Evolutionary conservation across 2,888 invertebrate species (phyloP).

Genomic region (Ptilodon capucinus): DNA sequence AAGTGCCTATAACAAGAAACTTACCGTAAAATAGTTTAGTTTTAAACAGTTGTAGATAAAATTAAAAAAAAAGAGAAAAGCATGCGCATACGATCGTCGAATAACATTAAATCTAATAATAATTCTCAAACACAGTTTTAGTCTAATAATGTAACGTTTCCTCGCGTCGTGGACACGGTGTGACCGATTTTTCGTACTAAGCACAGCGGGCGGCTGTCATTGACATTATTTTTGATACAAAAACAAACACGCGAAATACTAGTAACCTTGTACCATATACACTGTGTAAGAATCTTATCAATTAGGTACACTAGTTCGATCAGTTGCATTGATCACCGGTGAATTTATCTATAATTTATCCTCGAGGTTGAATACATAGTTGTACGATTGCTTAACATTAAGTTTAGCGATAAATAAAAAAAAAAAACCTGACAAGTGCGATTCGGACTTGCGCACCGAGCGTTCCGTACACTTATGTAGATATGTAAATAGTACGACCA

Average conservation of each 20-base stretch:
- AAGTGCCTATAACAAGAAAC: too few species aligned
- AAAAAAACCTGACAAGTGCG: too few species aligned
- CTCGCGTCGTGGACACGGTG: slow-evolving; percentile 1
- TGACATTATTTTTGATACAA: slow-evolving; percentile 61
- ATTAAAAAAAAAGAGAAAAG: not conserved
- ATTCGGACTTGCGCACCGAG: too few species aligned
- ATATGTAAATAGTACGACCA: too few species aligned
- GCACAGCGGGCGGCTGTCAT: slow-evolving; percentile 39
- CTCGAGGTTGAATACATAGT: slow-evolving; percentile 2
- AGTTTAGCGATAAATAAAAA: not conserved
- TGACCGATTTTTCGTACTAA: not conserved
- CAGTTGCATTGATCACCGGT: slow-evolving; percentile 38
- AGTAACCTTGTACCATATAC: slow-evolving; percentile 63
- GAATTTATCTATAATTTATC: slow-evolving; percentile 37
- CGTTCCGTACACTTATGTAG: too few species aligned
- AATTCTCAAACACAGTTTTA: not conserved
- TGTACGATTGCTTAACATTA: not conserved
- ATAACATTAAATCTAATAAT: not conserved
- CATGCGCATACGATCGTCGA: not conserved
- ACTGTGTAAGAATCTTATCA: slow-evolving; percentile 57
- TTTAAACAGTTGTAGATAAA: not conserved
- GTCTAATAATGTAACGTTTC: slow-evolving; percentile 2
- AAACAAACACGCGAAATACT: slow-evolving; percentile 48
- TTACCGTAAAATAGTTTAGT: too few species aligned
- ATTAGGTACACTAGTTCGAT: slow-evolving; percentile 31